phyloP scores from a whole-genome alignment of 1,140 invertebrate species.

The Heliconius eleuchia region DNA sequence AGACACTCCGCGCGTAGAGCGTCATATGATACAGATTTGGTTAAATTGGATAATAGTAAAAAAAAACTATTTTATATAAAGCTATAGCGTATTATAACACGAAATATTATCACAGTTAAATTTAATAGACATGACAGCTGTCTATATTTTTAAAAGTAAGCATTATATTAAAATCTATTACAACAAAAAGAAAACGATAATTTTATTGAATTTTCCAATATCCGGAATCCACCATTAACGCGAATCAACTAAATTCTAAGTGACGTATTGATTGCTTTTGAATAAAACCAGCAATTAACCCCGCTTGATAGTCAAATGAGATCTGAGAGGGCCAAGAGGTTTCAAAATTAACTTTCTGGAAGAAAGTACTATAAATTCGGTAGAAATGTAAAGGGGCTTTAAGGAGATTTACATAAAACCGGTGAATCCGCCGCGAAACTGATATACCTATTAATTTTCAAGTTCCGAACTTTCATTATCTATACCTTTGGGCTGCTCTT shows the following conservation, averaged over 20 bases:
- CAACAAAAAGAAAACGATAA: neutral
- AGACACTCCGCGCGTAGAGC: too few species aligned
- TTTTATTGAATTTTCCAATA: constrained; percentile 8
- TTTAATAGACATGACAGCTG: too few species aligned
- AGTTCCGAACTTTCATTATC: constrained; percentile 40
- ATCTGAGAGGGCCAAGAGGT: constrained; percentile 35
- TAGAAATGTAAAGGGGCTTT: constrained; percentile 44
- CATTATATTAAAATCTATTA: neutral
- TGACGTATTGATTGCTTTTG: constrained; percentile 33
- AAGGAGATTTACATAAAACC: constrained; percentile 45
- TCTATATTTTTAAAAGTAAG: neutral
- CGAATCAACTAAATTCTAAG: constrained; percentile 22
- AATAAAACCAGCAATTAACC: constrained; percentile 41
- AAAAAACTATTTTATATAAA: too few species aligned
- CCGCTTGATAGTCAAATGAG: constrained; percentile 38
- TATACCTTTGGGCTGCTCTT: constrained; percentile 22
- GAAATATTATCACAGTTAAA: too few species aligned
- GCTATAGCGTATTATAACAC: too few species aligned
- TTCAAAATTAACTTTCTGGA: constrained; percentile 44
- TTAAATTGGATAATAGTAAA: too few species aligned
- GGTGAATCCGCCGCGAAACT: constrained; percentile 35
- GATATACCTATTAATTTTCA: constrained; percentile 40
- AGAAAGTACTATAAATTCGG: constrained; percentile 40
- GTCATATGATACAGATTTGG: too few species aligned
- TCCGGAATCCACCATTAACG: neutral